A percentile compares a stretch with the other conserved stretches of the same genome.
phyloP scores from a whole-genome alignment of 2,888 invertebrate genomes.

The Aporophyla lueneburgensis region DNA sequence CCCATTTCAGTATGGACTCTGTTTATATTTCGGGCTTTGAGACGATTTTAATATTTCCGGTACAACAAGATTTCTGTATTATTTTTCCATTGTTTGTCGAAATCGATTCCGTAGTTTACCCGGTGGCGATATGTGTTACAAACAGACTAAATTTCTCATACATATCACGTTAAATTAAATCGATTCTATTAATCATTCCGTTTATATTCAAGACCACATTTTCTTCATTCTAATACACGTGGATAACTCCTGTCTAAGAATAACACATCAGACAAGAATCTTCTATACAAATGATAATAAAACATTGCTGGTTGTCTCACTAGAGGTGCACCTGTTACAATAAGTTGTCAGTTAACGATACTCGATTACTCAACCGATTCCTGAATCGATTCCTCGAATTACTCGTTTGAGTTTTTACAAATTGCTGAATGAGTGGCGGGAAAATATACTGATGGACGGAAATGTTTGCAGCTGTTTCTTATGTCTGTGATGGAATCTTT shows the following conservation, averaged over 20 bases:
- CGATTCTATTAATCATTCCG: no score
- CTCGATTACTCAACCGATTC: slow-evolving; percentile 14
- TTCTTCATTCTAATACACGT: background rate
- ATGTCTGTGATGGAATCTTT: slow-evolving; percentile 21
- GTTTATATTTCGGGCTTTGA: background rate
- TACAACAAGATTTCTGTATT: background rate
- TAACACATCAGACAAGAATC: slow-evolving; percentile 2
- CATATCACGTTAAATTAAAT: background rate
- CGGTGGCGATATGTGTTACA: no score
- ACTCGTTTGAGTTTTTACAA: slow-evolving; percentile 30
- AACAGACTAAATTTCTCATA: background rate
- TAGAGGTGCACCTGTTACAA: slow-evolving; percentile 37
- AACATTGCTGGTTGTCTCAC: background rate
- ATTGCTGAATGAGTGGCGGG: slow-evolving; percentile 21
- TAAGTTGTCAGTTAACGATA: slow-evolving; percentile 40
- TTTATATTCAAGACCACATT: background rate
- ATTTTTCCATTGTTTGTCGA: background rate
- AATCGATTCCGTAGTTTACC: background rate
- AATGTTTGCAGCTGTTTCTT: slow-evolving; percentile 27
- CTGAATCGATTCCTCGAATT: slow-evolving; percentile 44
- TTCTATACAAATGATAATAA: background rate
- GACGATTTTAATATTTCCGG: background rate
- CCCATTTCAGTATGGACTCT: background rate
- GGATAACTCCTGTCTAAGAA: background rate
- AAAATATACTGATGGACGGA: slow-evolving; percentile 33